Conservation (phyloP, 2,888 invertebrate species). For the Rotaria macrura region DNA sequence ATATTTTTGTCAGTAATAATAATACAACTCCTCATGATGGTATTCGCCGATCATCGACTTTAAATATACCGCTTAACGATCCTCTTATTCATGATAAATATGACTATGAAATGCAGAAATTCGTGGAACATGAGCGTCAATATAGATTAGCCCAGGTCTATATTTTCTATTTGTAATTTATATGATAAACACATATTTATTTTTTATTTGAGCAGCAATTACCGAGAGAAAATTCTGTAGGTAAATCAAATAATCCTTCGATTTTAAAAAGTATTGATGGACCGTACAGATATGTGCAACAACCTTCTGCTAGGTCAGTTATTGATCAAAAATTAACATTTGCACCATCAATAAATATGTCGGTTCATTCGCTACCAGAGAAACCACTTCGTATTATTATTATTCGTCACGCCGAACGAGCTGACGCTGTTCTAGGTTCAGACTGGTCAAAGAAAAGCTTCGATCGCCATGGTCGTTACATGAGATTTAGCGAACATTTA, state of each 20-base stretch:
- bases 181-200: neutral
- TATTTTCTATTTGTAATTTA: neutral
- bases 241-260: neutral
- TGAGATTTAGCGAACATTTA: constrained; percentile 14
- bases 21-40: neutral
- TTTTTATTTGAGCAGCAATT: neutral
- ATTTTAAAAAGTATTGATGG: neutral
- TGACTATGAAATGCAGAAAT: neutral
- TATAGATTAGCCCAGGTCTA: neutral
- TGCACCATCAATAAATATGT: neutral
- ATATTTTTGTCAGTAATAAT: neutral
- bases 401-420: constrained; percentile 16
- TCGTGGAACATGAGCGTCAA: neutral
- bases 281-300: neutral
- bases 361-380: neutral
- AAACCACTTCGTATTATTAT: constrained; percentile 4
- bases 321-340: neutral
- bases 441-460: constrained; percentile 21
- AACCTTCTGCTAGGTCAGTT: neutral
- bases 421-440: constrained; percentile 6
- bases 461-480: neutral
- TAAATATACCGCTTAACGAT: too few relatives aligned
- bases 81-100: neutral
- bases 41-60: neutral
- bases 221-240: neutral